phyloP scores from a whole-genome alignment of 2,797 vertebrate species.

The Orientallactaga sibirica region DNA sequence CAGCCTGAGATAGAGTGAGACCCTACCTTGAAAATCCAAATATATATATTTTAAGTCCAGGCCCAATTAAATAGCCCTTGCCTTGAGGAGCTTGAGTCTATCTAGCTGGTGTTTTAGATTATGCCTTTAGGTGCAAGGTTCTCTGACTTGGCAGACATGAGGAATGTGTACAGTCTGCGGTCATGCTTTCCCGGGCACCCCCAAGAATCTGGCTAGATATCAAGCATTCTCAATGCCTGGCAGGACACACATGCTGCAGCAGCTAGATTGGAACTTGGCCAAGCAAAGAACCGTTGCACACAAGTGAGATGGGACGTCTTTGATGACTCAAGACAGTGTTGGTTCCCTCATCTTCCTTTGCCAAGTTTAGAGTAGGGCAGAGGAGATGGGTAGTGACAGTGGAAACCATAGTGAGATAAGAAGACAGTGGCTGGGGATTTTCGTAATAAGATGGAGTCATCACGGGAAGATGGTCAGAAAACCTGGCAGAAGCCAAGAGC shows the following conservation, averaged over 20 bases:
- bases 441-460: neutral
- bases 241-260: neutral
- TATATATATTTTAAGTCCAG: no score
- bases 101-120: neutral
- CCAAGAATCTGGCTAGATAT: neutral
- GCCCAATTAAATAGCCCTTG: neutral
- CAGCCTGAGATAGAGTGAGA: no score
- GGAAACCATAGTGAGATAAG: neutral
- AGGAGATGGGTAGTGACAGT: neutral
- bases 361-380: neutral
- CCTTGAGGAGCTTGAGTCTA: neutral
- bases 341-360: constrained; percentile 17
- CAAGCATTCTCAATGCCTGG: neutral
- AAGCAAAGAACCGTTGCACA: neutral
- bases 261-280: neutral
- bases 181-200: neutral
- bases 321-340: neutral
- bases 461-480: neutral
- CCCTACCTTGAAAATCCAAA: no score
- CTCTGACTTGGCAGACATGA: neutral
- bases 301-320: neutral
- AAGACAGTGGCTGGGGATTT: neutral
- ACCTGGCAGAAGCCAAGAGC: neutral
- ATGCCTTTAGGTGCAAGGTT: neutral
- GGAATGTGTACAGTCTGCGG: neutral